These are phyloP conservation scores for Pollenia griseotomentosa DNA, from an alignment of 2,888 invertebrate genomes.

Conservation along the genomic window DNA sequence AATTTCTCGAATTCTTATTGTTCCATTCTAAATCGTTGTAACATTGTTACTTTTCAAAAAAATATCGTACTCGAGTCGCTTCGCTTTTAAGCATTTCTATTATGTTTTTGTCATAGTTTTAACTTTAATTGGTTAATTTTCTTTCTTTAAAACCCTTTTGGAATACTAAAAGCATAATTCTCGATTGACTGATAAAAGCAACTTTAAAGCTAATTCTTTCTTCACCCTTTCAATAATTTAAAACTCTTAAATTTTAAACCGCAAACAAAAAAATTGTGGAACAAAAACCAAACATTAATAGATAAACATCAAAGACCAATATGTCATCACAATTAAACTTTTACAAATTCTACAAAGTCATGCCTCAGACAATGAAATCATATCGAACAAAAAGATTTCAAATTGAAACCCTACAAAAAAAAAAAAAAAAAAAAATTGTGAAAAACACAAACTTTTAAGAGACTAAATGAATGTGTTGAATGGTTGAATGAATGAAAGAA, in stretches of 20 bases:
- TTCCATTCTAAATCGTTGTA: too few species aligned
- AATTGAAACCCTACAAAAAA: constrained; percentile 11
- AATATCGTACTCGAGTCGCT: too few species aligned
- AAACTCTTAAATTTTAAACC: constrained; percentile 25
- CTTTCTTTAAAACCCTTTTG: neutral
- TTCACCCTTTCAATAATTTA: neutral
- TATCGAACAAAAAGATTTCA: constrained; percentile 34
- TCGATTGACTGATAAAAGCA: constrained; percentile 11
- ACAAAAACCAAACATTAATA: constrained; percentile 56
- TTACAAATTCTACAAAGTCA: constrained; percentile 71
- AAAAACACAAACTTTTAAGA: constrained; percentile 59
- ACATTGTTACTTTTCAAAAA: too few species aligned
- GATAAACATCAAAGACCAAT: constrained; percentile 73
- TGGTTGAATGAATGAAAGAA: constrained; percentile 38
- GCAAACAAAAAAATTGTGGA: constrained; percentile 14
- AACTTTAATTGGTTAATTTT: neutral
- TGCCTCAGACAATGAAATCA: constrained; percentile 69
- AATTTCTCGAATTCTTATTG: too few species aligned
- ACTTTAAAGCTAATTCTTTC: neutral
- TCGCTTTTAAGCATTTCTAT: too few species aligned
- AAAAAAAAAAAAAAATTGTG: constrained; percentile 25
- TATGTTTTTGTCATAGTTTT: too few species aligned
- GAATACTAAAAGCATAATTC: constrained; percentile 13
- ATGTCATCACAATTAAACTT: constrained; percentile 74
- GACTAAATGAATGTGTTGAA: constrained; percentile 36